Evolutionary conservation across 2,888 invertebrate genomes (phyloP).

Genomic region (Coelinius sp.): DNA sequence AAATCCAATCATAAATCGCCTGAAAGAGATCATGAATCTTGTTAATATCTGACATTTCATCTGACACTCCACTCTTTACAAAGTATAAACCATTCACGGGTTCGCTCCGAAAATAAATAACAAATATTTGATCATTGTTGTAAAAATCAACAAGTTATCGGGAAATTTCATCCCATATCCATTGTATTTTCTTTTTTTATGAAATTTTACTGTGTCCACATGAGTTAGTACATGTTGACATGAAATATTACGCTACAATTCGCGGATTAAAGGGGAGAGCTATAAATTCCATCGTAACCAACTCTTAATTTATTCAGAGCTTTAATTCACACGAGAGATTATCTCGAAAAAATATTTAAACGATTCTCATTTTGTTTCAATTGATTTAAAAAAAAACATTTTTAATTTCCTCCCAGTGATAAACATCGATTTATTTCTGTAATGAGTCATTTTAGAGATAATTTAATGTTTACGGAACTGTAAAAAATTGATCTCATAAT

Average conservation of each 20-base stretch:
- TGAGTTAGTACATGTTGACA: too few species aligned
- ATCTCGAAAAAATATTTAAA: neutral
- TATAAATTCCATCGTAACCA: neutral
- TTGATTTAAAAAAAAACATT: too few species aligned
- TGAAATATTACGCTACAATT: slow-evolving; percentile 5
- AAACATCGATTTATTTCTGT: too few species aligned
- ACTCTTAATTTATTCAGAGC: neutral
- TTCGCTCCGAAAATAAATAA: neutral
- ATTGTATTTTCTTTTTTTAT: neutral
- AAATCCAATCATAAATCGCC: too few species aligned
- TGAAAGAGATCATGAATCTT: neutral
- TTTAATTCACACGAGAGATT: neutral
- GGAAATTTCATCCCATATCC: neutral
- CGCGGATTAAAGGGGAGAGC: neutral
- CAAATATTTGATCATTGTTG: neutral
- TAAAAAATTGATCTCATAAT: too few species aligned
- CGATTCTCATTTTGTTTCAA: too few species aligned
- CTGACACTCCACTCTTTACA: neutral
- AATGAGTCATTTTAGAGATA: too few species aligned
- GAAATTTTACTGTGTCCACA: neutral
- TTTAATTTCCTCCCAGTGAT: neutral
- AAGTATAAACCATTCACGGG: neutral
- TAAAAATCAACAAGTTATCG: neutral
- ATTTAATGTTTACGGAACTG: too few species aligned
- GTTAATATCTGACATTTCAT: neutral